phyloP scores from a whole-genome alignment of 2,113 vertebrate genomes.

The Rhinopithecus roxellana region DNA sequence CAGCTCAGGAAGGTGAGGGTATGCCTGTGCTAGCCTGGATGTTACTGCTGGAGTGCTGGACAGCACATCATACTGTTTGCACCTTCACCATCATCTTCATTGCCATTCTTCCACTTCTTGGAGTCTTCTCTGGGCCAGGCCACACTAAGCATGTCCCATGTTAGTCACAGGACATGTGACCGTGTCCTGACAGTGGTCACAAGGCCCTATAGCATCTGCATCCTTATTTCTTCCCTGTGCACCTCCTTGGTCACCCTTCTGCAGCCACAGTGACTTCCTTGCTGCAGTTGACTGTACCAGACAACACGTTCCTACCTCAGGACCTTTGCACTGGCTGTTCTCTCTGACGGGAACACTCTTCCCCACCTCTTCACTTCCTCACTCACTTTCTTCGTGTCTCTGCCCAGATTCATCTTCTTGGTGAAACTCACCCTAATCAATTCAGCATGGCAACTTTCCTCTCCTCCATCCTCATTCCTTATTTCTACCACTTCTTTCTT shows the following conservation, averaged over 20 bases:
- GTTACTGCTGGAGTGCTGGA: background rate
- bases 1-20: background rate
- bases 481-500: background rate
- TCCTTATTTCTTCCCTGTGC: background rate
- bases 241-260: background rate
- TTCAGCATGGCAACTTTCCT: background rate
- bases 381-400: background rate
- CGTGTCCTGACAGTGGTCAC: background rate
- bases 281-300: rapidly evolving
- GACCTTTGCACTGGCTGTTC: background rate
- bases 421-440: too few relatives aligned
- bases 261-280: background rate
- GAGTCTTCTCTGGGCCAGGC: background rate
- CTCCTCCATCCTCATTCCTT: rapidly evolving
- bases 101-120: background rate
- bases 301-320: background rate
- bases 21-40: background rate
- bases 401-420: background rate
- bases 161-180: too few relatives aligned
- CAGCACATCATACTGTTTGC: background rate
- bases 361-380: background rate
- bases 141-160: background rate
- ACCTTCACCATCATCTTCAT: background rate
- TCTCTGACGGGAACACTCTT: background rate
- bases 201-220: background rate